Percentiles rank a stretch among this genome's conserved stretches.
Evolutionary conservation across 2,113 vertebrate genomes (phyloP).

Genomic region (Nestor notabilis): DNA sequence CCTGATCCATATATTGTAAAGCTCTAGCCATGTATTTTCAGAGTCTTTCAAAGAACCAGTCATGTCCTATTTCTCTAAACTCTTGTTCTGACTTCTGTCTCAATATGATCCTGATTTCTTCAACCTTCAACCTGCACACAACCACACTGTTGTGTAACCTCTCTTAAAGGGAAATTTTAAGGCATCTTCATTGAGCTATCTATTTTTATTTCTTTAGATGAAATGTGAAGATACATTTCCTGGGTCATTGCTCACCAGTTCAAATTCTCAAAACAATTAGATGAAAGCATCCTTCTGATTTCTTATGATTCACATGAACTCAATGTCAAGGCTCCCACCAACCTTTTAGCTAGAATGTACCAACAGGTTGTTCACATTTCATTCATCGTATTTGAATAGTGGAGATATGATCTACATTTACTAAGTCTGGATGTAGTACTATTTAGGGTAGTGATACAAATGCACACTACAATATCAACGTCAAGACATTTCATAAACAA

Average conservation of each 20-base stretch:
- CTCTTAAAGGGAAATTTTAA: background rate
- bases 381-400: background rate
- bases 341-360: background rate
- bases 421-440: background rate
- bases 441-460: background rate
- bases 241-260: background rate
- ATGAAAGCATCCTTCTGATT: background rate
- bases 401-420: too few relatives aligned
- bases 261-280: background rate
- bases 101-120: background rate
- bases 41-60: background rate
- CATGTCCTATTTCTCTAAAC: background rate
- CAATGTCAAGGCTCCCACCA: fast-evolving
- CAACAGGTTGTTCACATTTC: background rate
- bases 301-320: background rate
- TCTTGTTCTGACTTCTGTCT: background rate
- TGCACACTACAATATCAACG: background rate
- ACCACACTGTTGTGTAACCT: background rate
- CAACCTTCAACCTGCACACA: background rate
- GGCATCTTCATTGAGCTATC: background rate
- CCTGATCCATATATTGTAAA: background rate
- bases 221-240: background rate
- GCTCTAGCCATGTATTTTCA: background rate
- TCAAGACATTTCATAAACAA: background rate
- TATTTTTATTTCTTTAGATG: background rate